Base-by-base conservation (phyloP, 2,113 vertebrate genomes). In the Megalops atlanticus region DNA sequence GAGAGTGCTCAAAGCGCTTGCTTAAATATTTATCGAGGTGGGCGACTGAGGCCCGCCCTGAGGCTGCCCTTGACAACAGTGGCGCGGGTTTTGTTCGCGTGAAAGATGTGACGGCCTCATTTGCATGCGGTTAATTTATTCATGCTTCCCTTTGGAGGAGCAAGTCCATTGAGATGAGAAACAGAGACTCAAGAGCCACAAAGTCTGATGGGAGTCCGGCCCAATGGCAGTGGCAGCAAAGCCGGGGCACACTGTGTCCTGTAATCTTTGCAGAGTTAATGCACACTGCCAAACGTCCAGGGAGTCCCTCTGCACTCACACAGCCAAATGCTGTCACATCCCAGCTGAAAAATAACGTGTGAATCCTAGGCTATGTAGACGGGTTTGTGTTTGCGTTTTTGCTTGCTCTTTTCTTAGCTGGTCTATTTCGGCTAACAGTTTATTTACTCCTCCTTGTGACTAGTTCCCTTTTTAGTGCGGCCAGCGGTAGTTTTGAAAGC, bases 21-120 rank as follows among this genome's bases (percentile, higher is more conserved):
- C 87, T 88, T 85, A 87, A 91, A 90, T 91, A 90, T 92, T 91
- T 89, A 90, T 88, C 80, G 81, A 84, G 85, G 80, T 68, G 77
- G 77, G 81, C n/a, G n/a, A 83, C 58, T 82, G 58, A 84, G 82
- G 81, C 84, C 85, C 82, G 81, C 88, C 88, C 83, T 86, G 58
- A 71, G 18, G 87, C 80, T 88, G 85, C 89, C 90, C 89, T 24
- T 86, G 88, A 87, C 86, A 88, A 92, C 92, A 82, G 47, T 76
- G 81, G 77, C 82, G 74, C 54, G 39, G 85, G 82, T 81, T 76
- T 45, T 74, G 40, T 82, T 84, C 36, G 24, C 74, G 43, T 85
- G 52, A 87, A 87, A 78, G 74, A 83, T 70, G 81, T 73, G 64
- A 58, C 24, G 74, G 58, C 1, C 80, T 86, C 80, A 88, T 92